Conservation (phyloP, 2,113 vertebrate genomes). For the Sclerurus mexicanus region DNA sequence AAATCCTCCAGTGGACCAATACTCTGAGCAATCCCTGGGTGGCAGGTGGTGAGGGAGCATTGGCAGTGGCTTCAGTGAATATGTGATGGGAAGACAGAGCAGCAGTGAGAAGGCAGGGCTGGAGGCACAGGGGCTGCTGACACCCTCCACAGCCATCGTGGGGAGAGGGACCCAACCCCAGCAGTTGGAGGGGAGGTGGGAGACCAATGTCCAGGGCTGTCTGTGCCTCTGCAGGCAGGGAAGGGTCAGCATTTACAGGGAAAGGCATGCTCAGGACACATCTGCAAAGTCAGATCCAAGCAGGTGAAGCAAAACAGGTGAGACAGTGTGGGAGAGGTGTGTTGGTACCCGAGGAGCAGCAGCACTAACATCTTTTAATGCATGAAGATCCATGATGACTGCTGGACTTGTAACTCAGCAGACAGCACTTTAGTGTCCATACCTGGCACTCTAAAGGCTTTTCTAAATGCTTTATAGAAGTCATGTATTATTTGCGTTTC, state of each 20-base stretch:
- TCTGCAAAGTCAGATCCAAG: neutral
- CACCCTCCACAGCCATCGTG: accelerated
- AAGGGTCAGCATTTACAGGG: neutral
- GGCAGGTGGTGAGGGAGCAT: accelerated
- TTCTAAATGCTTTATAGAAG: neutral
- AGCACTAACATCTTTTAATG: neutral
- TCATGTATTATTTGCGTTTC: constrained; percentile 12
- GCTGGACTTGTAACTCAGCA: neutral
- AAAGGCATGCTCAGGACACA: accelerated
- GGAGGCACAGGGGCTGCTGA: neutral
- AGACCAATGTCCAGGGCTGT: neutral
- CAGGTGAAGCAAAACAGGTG: accelerated
- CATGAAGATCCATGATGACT: neutral
- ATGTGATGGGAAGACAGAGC: accelerated
- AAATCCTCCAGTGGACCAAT: neutral
- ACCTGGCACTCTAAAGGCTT: neutral
- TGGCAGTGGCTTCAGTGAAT: accelerated
- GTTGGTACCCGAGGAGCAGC: neutral
- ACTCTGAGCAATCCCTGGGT: accelerated
- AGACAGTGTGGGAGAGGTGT: accelerated
- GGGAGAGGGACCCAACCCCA: neutral
- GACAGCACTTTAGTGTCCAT: neutral
- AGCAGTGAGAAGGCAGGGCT: neutral
- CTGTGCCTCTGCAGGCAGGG: neutral
- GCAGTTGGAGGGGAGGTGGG: neutral